These are phyloP conservation scores for Onychomys torridus DNA, from an alignment of 2,797 vertebrate species.

Conservation along the genomic window DNA sequence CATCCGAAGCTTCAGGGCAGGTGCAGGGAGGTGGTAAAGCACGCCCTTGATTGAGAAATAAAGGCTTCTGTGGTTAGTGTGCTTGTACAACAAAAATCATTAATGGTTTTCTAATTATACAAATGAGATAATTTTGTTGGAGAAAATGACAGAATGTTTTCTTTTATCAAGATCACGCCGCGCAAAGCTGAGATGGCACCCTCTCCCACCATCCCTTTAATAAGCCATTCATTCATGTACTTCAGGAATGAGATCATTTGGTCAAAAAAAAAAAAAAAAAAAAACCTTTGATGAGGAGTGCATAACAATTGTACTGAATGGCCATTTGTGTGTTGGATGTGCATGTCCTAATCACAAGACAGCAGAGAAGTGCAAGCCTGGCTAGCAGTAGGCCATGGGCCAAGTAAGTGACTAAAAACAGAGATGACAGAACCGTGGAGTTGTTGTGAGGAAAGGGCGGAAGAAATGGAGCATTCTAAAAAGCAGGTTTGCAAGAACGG, in stretches of 20 bases:
- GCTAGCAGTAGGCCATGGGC: not conserved
- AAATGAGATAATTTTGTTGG: constrained; percentile 76
- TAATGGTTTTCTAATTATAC: constrained; percentile 74
- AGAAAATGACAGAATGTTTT: constrained; percentile 71
- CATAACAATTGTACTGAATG: constrained; percentile 69
- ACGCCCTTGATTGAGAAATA: constrained; percentile 22
- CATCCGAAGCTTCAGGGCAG: constrained; percentile 31
- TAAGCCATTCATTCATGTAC: constrained; percentile 74
- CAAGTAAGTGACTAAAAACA: constrained; percentile 70
- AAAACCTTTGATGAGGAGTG: constrained; percentile 41
- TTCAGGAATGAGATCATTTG: constrained; percentile 79
- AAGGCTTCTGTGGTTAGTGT: constrained; percentile 57
- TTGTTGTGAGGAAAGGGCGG: constrained; percentile 62
- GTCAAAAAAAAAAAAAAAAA: constrained; percentile 51
- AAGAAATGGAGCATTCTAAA: constrained; percentile 58
- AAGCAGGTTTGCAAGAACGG: constrained; percentile 53
- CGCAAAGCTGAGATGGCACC: constrained; percentile 75
- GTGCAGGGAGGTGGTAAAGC: not conserved
- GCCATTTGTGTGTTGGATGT: constrained; percentile 52
- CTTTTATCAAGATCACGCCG: constrained; percentile 69
- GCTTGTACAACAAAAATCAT: constrained; percentile 64
- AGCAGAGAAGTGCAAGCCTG: constrained; percentile 44
- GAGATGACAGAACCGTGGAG: constrained; percentile 62
- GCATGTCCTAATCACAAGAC: constrained; percentile 62
- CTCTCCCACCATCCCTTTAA: constrained; percentile 72